Evolutionary conservation across 2,888 invertebrate genomes (phyloP), one percentile per base, ranked within the genome.

Genomic region (Fragum sueziense): DNA sequence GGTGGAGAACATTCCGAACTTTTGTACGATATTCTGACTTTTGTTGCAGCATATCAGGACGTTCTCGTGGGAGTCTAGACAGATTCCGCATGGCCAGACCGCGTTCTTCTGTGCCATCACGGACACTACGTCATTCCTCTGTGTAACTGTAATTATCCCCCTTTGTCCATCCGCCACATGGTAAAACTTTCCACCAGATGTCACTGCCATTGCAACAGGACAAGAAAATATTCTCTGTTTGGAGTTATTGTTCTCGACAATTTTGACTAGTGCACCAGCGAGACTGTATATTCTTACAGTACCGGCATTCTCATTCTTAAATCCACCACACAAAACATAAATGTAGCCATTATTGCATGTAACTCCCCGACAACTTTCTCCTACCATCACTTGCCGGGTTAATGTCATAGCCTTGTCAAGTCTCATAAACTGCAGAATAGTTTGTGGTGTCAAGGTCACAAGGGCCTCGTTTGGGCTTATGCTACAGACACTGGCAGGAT

Each of bases 1-100:
- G n/a, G 76, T 31, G 29, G 70, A 79, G n/a, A 65, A 41, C 27
- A 76, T n/a, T 4, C 76, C 72, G n/a, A 62, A 73, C 34, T 79
- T 33, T 69, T 78, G 82, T 22, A 78, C 65, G 6, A 82, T 47
- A 1, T 47, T 74, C 41, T 72, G 75, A 6, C 69, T 65, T 52
- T 65, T 72, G 20, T 78, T 65, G 65, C 73, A 79, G 17, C 82
- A 82, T 6, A 75, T 59, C 2, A 82, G 33, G 17, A 70, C 72
- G 52, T 76, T 78, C 31, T 72, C 82, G 34, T 78, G 70, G 31
- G 52, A 70, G 47, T 82, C 82, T 27, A 82, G 25, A 27, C 78
- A 76, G 29, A 82, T 76, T 17, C 82, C 82, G 76, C 82, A 82
- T 20, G 82, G 82, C 82, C 82, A 82, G 2, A 70, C n/a, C 7